Evolutionary conservation across 2,888 invertebrate genomes (phyloP).

Genomic region (Psylliodes chrysocephalus): DNA sequence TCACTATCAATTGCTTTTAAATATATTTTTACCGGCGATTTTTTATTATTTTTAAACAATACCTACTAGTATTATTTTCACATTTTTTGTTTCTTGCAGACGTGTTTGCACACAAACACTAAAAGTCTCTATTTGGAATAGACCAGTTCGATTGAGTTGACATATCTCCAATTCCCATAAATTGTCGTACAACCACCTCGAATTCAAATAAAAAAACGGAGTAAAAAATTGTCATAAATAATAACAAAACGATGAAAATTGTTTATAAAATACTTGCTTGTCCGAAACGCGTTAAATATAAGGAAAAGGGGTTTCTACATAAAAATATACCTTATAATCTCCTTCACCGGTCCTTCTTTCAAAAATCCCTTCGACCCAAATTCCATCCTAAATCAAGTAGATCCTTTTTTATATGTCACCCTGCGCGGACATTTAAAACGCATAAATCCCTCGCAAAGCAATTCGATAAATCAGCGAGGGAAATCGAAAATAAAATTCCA

Average conservation of each 20-base stretch:
- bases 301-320: not conserved
- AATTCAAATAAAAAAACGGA: too few relatives aligned
- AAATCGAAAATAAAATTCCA: slow-evolving; percentile 37
- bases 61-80: too few relatives aligned
- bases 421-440: slow-evolving; percentile 30
- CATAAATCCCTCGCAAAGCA: slow-evolving; percentile 31
- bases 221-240: too few relatives aligned
- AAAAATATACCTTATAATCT: slow-evolving; percentile 20
- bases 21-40: too few relatives aligned
- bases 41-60: too few relatives aligned
- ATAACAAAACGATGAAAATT: not conserved
- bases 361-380: slow-evolving; percentile 9
- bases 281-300: not conserved
- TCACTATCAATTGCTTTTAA: too few relatives aligned
- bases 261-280: not conserved
- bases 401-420: slow-evolving; percentile 30
- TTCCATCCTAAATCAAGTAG: slow-evolving; percentile 23
- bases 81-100: too few relatives aligned
- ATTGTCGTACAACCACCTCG: too few relatives aligned
- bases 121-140: too few relatives aligned
- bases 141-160: too few relatives aligned
- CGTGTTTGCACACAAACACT: too few relatives aligned
- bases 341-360: not conserved
- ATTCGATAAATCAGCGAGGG: slow-evolving; percentile 30
- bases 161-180: too few relatives aligned